Conservation (phyloP, 2,113 vertebrate genomes). For the Tragelaphus imberbis region DNA sequence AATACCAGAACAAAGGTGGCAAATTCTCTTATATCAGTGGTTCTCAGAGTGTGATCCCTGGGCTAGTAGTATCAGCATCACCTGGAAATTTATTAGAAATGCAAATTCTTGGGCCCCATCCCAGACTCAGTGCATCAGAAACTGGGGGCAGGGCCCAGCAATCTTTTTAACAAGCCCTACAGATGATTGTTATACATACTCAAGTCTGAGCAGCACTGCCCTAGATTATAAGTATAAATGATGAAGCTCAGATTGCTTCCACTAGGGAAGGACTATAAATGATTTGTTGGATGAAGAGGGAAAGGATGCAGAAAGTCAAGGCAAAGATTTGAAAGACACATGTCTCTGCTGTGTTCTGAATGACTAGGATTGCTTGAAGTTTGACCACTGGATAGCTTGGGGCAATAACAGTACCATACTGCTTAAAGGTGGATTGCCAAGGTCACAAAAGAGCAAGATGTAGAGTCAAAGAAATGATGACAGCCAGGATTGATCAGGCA, state of each 20-base stretch:
- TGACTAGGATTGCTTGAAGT: background rate
- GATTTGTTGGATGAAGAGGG: background rate
- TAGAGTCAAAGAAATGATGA: constrained; percentile 20
- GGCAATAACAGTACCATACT: background rate
- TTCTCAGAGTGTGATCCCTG: background rate
- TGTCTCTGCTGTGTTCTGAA: background rate
- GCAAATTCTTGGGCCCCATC: background rate
- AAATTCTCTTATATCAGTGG: background rate
- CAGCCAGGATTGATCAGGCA: background rate
- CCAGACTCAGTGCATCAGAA: background rate
- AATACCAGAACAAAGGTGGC: background rate
- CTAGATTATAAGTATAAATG: background rate
- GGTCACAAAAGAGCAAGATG: constrained; percentile 7
- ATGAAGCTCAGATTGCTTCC: background rate
- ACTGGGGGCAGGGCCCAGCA: background rate
- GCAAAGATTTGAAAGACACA: background rate
- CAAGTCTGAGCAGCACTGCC: background rate
- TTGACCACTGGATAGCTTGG: background rate
- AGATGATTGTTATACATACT: background rate
- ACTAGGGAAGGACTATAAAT: background rate
- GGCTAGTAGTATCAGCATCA: background rate
- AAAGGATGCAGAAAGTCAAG: background rate
- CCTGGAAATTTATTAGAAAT: background rate
- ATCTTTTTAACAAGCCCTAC: background rate
- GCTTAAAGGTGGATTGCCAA: constrained; percentile 2